phyloP scores from a whole-genome alignment of 2,888 invertebrate species.

The Phragmatobia fuliginosa region DNA sequence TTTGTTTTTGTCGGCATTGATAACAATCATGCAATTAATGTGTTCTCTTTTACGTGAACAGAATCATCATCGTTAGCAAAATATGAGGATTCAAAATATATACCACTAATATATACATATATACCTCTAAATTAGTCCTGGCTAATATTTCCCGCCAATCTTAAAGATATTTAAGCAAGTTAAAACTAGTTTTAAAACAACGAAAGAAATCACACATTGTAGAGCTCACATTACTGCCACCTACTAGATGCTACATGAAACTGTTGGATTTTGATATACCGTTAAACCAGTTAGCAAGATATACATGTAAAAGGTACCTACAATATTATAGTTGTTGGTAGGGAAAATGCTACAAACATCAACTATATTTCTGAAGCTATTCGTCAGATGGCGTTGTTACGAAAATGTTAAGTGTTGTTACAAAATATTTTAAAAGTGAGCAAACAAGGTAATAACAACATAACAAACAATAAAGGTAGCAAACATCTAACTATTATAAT shows the following conservation, averaged over 20 bases:
- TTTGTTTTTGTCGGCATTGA: no score
- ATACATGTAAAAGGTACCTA: background rate
- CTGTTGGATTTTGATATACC: constrained; percentile 21
- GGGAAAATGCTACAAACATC: background rate
- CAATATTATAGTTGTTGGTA: background rate
- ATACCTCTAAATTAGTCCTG: no score
- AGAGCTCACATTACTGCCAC: constrained; percentile 27
- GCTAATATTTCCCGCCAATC: background rate
- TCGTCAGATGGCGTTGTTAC: constrained; percentile 31
- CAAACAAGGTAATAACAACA: no score
- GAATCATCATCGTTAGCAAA: no score
- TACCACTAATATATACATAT: no score
- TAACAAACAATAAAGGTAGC: no score
- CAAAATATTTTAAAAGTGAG: background rate
- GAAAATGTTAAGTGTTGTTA: background rate
- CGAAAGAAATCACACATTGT: background rate
- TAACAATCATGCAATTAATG: no score
- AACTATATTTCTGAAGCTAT: background rate
- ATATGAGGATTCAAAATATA: no score
- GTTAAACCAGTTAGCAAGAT: background rate
- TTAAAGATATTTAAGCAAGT: background rate
- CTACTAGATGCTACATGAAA: constrained; percentile 10
- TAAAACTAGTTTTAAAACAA: background rate
- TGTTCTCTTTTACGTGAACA: no score
- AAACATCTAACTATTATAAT: no score